A percentile compares a stretch with the other conserved stretches of the same genome.
Evolutionary conservation across 2,888 invertebrate species (phyloP).

Genomic region (Cryptops parisi): DNA sequence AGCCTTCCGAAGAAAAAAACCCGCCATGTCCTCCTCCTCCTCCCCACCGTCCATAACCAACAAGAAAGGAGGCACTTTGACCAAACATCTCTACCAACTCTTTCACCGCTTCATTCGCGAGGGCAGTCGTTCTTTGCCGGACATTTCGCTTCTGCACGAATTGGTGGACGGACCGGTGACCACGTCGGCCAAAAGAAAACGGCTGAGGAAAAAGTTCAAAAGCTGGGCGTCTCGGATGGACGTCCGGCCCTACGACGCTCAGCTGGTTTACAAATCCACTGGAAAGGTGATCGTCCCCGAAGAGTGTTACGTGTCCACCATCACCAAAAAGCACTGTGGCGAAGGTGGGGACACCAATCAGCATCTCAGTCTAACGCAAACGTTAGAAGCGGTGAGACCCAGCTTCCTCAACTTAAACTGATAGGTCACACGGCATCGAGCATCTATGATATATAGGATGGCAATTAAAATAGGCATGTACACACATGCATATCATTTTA

Average conservation of each 20-base stretch:
- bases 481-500: too few relatives aligned
- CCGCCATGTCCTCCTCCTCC: not conserved
- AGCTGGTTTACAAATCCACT: conserved; percentile 5
- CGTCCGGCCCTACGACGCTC: not conserved
- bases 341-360: not conserved
- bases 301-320: conserved; percentile 3
- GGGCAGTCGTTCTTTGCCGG: not conserved
- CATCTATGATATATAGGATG: too few relatives aligned
- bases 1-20: too few relatives aligned
- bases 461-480: too few relatives aligned
- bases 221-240: conserved; percentile 8
- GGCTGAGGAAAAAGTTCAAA: conserved; percentile 9
- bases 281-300: conserved; percentile 10
- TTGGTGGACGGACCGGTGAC: conserved; percentile 5
- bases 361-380: conserved; percentile 10
- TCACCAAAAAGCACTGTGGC: conserved; percentile 4
- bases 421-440: too few relatives aligned
- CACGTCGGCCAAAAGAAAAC: conserved; percentile 1
- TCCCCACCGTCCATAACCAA: not conserved
- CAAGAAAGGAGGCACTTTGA: conserved; percentile 9
- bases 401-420: too few relatives aligned
- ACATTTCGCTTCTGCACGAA: conserved; percentile 1
- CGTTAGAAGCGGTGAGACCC: conserved; percentile 7
- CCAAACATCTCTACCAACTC: conserved; percentile 1
- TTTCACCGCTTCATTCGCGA: conserved; percentile 1